A percentile compares a stretch with the other conserved stretches of the same genome.
These are phyloP conservation scores for Nesidiocoris tenuis DNA, from an alignment of 2,888 invertebrate species.

Conservation along the genomic window DNA sequence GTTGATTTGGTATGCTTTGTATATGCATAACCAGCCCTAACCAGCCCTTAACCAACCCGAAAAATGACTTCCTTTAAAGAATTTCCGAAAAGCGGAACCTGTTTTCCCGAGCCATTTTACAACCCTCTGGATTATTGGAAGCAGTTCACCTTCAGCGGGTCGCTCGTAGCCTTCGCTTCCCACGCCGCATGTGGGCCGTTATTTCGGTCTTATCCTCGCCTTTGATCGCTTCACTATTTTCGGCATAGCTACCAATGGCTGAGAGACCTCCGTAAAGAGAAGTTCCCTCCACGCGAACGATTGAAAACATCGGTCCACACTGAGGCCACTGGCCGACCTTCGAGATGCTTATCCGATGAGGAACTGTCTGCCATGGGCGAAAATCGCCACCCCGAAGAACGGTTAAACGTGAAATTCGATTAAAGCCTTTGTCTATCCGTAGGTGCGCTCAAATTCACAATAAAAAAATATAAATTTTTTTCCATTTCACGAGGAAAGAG, in stretches of 20 bases:
- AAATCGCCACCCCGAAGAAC: not conserved
- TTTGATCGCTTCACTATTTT: not conserved
- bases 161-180: not conserved
- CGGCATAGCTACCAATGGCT: not conserved
- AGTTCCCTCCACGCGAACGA: not conserved
- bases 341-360: not conserved
- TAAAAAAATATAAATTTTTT: too few relatives aligned
- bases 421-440: too few relatives aligned
- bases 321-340: not conserved
- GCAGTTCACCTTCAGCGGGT: not conserved
- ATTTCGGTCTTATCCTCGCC: not conserved
- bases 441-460: too few relatives aligned
- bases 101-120: too few relatives aligned
- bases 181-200: not conserved
- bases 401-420: too few relatives aligned
- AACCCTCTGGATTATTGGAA: not conserved
- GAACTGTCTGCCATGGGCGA: not conserved
- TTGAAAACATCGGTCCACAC: not conserved
- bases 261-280: not conserved
- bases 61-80: too few relatives aligned
- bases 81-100: too few relatives aligned
- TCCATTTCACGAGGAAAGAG: too few relatives aligned
- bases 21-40: too few relatives aligned
- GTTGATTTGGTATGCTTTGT: too few relatives aligned
- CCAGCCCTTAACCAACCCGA: too few relatives aligned